Evolutionary conservation across 2,888 invertebrate genomes (phyloP), one percentile per base, ranked within the genome.

Genomic region (Oligia latruncula): DNA sequence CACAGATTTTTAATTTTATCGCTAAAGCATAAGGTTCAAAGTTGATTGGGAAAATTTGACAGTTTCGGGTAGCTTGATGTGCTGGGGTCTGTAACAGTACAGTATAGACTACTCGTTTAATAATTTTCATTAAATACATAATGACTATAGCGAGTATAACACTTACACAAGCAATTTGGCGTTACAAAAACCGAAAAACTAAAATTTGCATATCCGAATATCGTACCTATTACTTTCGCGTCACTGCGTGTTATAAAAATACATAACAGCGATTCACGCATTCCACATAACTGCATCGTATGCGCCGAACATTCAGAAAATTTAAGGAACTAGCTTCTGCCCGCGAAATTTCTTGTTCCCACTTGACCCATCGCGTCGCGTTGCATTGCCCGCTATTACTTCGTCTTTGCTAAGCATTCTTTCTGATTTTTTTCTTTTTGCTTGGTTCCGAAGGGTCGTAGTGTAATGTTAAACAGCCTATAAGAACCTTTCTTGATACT

Each of bases 291-390:
- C 83, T 85, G 86, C 84, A 86, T 76, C 77, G 74, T 75, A 83
- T 81, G 65, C 74, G 71, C 79, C 79, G 88, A 87, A 89, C 87
- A 91, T 92, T 89, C 90, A 90, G 90, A 91, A 91, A 88, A 84
- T 86, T 86, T 90, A 90, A 90, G 90, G 91, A 89, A 91, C 52
- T 17, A 52, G 52, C 20, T 20, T 6, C 6, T 52, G 17, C 17
- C 52, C 6, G 52, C 6, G 52, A 49, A 49, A 17, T 52, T 52
- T 52, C 49, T 52, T 52, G 15, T 52, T 17, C 4, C 15, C 15
- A 4, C 15, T 15, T 49, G 49, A 49, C 49, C 49, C 15, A 49
- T 49, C 49, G 49, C 23, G 9, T 58, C 9, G 23, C 55, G 23
- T 58, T 20, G 55, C 55, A 58, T 23, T 8, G 55, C 23, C 9